Conservation (phyloP, 64 coral and sea anemone species). For the Montipora foliosa region DNA sequence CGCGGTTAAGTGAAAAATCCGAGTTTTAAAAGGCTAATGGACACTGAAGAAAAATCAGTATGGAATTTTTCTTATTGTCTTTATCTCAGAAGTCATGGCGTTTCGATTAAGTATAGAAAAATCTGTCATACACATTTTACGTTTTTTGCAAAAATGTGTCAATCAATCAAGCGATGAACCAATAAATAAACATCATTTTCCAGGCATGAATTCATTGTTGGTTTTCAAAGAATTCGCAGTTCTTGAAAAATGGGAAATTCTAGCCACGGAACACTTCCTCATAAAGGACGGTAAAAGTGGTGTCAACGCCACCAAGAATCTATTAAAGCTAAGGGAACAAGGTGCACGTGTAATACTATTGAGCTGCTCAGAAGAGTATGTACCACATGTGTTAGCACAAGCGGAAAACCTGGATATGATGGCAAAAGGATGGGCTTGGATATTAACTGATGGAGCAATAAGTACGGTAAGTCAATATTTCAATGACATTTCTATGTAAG, state of each 20-base stretch:
- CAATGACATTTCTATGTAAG: no score
- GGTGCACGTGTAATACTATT: constrained; percentile 75
- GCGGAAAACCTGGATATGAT: constrained; percentile 73
- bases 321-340: constrained; percentile 71
- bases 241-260: constrained; percentile 21
- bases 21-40: no score
- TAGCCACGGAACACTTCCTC: constrained; percentile 58
- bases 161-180: no score
- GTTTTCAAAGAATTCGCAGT: constrained; percentile 45
- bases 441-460: constrained; percentile 80
- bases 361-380: constrained; percentile 61
- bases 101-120: no score
- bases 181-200: not conserved
- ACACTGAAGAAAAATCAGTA: no score
- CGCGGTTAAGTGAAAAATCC: no score
- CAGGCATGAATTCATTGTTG: constrained; percentile 74
- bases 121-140: no score
- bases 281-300: not conserved
- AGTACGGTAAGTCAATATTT: constrained; percentile 2
- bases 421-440: constrained; percentile 70
- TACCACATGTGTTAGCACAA: constrained; percentile 57
- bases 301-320: constrained; percentile 69
- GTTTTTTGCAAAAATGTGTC: no score
- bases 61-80: no score
- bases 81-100: no score